phyloP scores from a whole-genome alignment of 2,797 vertebrate genomes.

The Cirrhinus molitorella region DNA sequence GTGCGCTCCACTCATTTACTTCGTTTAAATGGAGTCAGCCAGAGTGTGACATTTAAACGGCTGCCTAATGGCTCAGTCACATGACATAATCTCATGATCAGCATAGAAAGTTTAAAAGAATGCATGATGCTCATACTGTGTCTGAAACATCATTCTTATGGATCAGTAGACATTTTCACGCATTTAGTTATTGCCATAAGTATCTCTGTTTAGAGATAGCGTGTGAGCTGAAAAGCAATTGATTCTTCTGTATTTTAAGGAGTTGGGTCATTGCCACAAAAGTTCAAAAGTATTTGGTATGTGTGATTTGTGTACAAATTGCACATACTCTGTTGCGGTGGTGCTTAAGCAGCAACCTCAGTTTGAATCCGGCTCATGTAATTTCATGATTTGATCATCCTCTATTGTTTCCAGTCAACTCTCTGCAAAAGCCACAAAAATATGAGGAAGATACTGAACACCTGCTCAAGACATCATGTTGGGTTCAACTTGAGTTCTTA shows the following conservation, averaged over 20 bases:
- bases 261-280: background rate
- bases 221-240: background rate
- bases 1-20: background rate
- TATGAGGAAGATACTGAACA: background rate
- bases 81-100: background rate
- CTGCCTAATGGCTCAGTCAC: background rate
- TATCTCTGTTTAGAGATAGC: background rate
- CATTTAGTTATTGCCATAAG: background rate
- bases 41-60: constrained; percentile 9
- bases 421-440: background rate
- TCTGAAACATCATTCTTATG: background rate
- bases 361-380: background rate
- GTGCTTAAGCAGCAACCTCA: background rate
- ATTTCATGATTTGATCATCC: background rate
- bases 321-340: background rate
- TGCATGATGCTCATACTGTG: constrained; percentile 4
- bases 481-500: background rate
- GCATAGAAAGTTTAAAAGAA: constrained; percentile 3
- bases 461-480: no score
- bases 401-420: background rate
- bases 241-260: background rate
- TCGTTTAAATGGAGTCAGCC: constrained; percentile 19
- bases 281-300: no score
- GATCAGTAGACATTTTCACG: constrained; percentile 32
- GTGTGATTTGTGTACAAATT: no score